Evolutionary conservation across 2,797 vertebrate genomes (phyloP).

Genomic region (Arnoldichthys spilopterus): DNA sequence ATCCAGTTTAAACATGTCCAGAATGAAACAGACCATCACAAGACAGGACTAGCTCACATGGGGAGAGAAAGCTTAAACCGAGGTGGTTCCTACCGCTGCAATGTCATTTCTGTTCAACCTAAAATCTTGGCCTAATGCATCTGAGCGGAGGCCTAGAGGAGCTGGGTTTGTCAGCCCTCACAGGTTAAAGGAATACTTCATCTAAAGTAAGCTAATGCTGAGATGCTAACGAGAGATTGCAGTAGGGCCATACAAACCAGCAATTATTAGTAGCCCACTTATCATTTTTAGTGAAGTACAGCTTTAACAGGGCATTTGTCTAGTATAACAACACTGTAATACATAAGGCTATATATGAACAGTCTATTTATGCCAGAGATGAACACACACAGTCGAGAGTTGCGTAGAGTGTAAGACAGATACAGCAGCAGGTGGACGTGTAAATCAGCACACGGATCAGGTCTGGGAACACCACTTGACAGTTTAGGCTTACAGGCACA

Average conservation of each 20-base stretch:
- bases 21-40: constrained; percentile 33
- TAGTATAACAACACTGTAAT: constrained; percentile 18
- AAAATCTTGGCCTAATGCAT: constrained; percentile 6
- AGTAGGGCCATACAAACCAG: background rate
- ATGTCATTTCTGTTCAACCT: constrained; percentile 11
- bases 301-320: constrained; percentile 10
- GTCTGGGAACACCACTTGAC: constrained; percentile 61
- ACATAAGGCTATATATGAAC: constrained; percentile 16
- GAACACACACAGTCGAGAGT: background rate
- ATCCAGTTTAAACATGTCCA: constrained; percentile 58
- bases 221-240: background rate
- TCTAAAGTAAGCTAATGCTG: background rate
- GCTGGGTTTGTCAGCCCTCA: background rate
- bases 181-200: background rate
- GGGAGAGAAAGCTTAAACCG: constrained; percentile 21
- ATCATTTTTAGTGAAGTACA: background rate
- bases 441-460: constrained; percentile 43
- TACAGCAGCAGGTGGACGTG: constrained; percentile 30
- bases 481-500: constrained; percentile 74
- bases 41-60: constrained; percentile 19
- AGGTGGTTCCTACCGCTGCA: background rate
- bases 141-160: background rate
- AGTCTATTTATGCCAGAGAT: constrained; percentile 26
- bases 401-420: background rate
- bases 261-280: background rate